phyloP scores from a whole-genome alignment of 35 echinoderm and acorn worm species.

The Heliocidaris tuberculata region DNA sequence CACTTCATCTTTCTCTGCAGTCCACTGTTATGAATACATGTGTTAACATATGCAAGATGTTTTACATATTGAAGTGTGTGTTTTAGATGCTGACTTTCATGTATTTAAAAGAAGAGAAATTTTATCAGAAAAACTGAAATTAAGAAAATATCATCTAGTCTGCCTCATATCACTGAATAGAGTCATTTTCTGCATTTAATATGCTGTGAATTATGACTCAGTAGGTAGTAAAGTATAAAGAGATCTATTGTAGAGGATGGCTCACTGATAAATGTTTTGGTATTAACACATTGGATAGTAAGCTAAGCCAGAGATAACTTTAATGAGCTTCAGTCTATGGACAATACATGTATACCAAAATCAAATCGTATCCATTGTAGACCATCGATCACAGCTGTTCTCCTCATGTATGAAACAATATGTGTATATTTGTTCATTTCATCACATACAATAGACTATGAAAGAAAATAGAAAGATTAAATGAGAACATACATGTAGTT shows the following conservation, averaged over 20 bases:
- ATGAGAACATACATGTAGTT: no score
- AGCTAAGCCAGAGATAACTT: no score
- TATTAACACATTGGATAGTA: neutral
- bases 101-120: neutral
- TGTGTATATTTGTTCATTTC: neutral
- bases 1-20: no score
- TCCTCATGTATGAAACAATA: neutral
- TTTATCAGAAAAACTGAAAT: neutral
- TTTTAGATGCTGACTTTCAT: neutral
- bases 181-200: neutral
- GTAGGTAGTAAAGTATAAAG: neutral
- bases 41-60: neutral
- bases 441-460: neutral
- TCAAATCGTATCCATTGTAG: no score
- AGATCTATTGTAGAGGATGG: neutral
- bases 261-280: neutral
- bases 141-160: neutral
- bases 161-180: neutral
- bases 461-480: neutral
- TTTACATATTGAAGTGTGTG: neutral
- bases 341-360: no score
- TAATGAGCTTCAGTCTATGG: no score
- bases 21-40: neutral
- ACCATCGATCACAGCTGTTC: neutral
- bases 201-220: neutral